A percentile compares a stretch with the other conserved stretches of the same genome.
Evolutionary conservation across 2,797 vertebrate genomes (phyloP).

Genomic region (Gymnoscopelus braueri): DNA sequence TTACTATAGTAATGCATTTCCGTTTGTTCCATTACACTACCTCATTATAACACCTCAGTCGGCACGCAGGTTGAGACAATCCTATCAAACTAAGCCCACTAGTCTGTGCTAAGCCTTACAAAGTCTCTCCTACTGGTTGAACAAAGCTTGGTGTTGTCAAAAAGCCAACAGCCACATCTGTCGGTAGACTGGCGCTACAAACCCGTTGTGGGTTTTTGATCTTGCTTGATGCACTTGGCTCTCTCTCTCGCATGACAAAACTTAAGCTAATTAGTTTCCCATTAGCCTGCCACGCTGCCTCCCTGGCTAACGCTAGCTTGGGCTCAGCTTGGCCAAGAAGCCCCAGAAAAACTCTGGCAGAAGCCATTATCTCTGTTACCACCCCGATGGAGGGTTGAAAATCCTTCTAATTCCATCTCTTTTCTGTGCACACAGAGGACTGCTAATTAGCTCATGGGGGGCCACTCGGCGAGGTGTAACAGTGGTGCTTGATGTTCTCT

Average conservation of each 20-base stretch:
- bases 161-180: slow-evolving; percentile 57
- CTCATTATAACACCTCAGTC: slow-evolving; percentile 44
- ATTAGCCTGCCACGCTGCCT: slow-evolving; percentile 70
- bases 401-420: slow-evolving; percentile 66
- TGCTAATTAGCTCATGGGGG: slow-evolving; percentile 57
- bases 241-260: slow-evolving; percentile 60
- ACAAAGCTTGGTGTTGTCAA: slow-evolving; percentile 64
- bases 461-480: slow-evolving; percentile 43
- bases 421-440: slow-evolving; percentile 38
- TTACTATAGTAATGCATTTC: too few species aligned
- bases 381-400: slow-evolving; percentile 60
- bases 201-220: slow-evolving; percentile 63
- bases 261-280: slow-evolving; percentile 77
- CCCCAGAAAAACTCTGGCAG: slow-evolving; percentile 53
- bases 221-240: slow-evolving; percentile 58
- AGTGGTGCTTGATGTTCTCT: slow-evolving; percentile 29
- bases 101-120: slow-evolving; percentile 47
- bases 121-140: slow-evolving; percentile 58
- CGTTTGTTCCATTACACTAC: too few species aligned
- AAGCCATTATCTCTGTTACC: slow-evolving; percentile 62
- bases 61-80: slow-evolving; percentile 49
- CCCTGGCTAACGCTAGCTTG: slow-evolving; percentile 41
- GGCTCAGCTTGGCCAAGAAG: slow-evolving; percentile 43
- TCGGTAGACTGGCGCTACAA: slow-evolving; percentile 61
- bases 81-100: slow-evolving; percentile 50